Evolutionary conservation across 1,140 invertebrate species (phyloP).

Genomic region (Drosophila carrolli): DNA sequence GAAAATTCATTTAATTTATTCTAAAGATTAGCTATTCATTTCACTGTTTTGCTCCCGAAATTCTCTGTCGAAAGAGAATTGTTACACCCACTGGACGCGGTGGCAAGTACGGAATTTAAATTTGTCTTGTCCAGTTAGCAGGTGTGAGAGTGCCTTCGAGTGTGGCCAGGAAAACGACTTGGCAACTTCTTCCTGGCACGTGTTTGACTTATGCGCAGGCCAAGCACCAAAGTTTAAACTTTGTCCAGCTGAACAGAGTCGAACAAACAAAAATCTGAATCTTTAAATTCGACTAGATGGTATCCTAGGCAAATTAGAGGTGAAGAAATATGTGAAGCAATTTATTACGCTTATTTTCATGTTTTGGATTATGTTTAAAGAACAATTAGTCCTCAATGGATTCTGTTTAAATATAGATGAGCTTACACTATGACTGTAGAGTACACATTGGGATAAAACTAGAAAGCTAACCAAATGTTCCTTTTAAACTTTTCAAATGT

Average conservation of each 20-base stretch:
- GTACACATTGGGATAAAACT: too few species aligned
- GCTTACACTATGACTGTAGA: too few species aligned
- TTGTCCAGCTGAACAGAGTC: slow-evolving; percentile 42
- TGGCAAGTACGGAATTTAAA: slow-evolving; percentile 63
- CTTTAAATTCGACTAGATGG: neutral
- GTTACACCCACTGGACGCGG: slow-evolving; percentile 60
- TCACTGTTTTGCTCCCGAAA: slow-evolving; percentile 36
- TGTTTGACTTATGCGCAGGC: slow-evolving; percentile 74
- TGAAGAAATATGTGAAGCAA: neutral
- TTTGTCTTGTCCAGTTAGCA: slow-evolving; percentile 62
- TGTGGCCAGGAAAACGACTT: slow-evolving; percentile 44
- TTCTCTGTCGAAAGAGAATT: slow-evolving; percentile 48
- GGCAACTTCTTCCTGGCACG: slow-evolving; percentile 63
- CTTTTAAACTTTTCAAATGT: too few species aligned
- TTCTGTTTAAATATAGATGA: too few species aligned
- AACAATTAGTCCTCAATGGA: too few species aligned
- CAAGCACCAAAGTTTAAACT: slow-evolving; percentile 74
- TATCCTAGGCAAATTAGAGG: slow-evolving; percentile 9
- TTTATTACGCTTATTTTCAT: too few species aligned
- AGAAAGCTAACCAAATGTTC: too few species aligned
- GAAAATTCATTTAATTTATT: slow-evolving; percentile 81
- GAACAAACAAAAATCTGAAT: slow-evolving; percentile 4
- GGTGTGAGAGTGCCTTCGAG: slow-evolving; percentile 40
- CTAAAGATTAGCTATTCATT: slow-evolving; percentile 82
- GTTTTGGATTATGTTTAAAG: too few species aligned